Evolutionary conservation across 2,888 invertebrate species (phyloP), one percentile per base, ranked within the genome.

Genomic region (Gerris lacustris): DNA sequence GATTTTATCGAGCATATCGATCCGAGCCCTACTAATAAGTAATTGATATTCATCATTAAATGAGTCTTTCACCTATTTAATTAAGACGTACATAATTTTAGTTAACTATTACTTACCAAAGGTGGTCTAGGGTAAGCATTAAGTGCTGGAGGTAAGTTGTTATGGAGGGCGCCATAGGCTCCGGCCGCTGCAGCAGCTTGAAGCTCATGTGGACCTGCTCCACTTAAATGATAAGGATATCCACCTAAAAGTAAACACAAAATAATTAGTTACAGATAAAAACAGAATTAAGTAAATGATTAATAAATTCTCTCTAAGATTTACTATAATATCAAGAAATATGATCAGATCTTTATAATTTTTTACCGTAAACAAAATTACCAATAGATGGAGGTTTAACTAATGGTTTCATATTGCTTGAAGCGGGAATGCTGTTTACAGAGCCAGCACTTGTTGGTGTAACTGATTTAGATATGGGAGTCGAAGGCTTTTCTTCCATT

Each of bases 381-480:
- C 79, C 80, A 70, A 80, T 75, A 11, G 79, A 78, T 68, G 86
- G 86, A 79, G 80, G 83, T 74, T 82, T 81, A 44, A 82, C 79
- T 77, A 83, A 81, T 67, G 84, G 83, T 77, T 85, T 85, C 74
- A 84, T 78, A 63, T 83, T 82, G 75, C 85, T 80, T 79, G 82
- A 71, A 77, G 86, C 80, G 0, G 82, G 82, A 62, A 82, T 81
- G 75, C 83, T 82, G 73, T 82, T 82, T 69, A 84, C 83, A 66
- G 88, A 77, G 6, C 78, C 79, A 6, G 84, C 84, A 71, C 86
- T 86, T 18, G 93, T 94, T 5, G 94, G 94, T 63, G 94, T 94
- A 73, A 91, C 90, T 6, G 93, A 89, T 82, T 94, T 95, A 15
- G 92, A 91, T 76, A 94, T 92, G 6, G 94, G 94, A 45, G 95